A percentile compares a stretch with the other conserved stretches of the same genome.
These are phyloP conservation scores for Drosophila fungiperda DNA, from an alignment of 2,888 invertebrate species.

Conservation along the genomic window DNA sequence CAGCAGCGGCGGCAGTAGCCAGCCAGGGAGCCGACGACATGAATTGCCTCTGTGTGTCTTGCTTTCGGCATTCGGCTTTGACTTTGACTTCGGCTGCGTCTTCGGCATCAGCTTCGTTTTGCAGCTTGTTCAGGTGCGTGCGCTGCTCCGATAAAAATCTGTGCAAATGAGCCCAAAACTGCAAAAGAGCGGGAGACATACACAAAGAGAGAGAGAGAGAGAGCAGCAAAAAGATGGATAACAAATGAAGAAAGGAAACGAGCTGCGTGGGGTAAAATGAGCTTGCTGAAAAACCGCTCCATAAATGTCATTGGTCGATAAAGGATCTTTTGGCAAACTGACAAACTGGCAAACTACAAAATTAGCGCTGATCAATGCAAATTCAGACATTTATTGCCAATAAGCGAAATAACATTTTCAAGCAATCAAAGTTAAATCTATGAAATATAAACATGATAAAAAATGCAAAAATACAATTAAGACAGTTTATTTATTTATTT, in stretches of 20 bases:
- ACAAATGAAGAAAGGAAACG: not conserved
- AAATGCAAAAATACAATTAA: not conserved
- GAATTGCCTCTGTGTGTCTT: slow-evolving; percentile 12
- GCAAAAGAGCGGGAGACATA: slow-evolving; percentile 5
- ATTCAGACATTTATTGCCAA: not conserved
- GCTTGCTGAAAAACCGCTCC: not conserved
- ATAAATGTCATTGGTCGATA: not conserved
- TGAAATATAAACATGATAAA: not conserved
- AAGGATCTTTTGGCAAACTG: not conserved
- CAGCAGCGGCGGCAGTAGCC: slow-evolving; percentile 17
- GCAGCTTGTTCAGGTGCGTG: slow-evolving; percentile 47
- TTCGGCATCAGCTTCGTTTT: slow-evolving; percentile 18
- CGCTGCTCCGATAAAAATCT: slow-evolving; percentile 52
- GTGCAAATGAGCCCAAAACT: slow-evolving; percentile 50
- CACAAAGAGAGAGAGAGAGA: not conserved
- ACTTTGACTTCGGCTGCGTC: slow-evolving; percentile 15
- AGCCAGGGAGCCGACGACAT: slow-evolving; percentile 10
- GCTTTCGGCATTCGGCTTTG: slow-evolving; percentile 9
- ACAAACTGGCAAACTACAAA: not conserved
- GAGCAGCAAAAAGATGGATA: not conserved
- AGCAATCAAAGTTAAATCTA: not conserved
- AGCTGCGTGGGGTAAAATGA: slow-evolving; percentile 15
- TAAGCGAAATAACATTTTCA: not conserved
- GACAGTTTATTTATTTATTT: not conserved
- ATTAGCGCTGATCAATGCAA: not conserved